phyloP scores from a whole-genome alignment of 2,888 invertebrate species.

The Pediacus dermestoides region DNA sequence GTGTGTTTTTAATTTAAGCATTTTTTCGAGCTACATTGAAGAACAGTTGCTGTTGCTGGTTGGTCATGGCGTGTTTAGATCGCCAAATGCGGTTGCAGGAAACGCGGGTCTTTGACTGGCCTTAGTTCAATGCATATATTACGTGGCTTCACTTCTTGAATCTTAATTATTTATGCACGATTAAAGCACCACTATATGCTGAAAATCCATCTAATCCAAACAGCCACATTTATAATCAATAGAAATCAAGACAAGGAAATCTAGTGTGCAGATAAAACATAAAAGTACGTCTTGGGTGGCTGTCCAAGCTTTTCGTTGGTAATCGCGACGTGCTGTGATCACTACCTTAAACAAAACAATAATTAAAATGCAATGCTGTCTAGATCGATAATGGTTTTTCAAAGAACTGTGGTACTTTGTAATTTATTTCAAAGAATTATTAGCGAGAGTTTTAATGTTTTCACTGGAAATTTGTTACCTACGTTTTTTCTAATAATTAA shows the following conservation, averaged over 20 bases:
- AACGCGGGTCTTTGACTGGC: slow-evolving; percentile 32
- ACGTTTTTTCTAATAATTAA: too few species aligned
- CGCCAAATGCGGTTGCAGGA: slow-evolving; percentile 24
- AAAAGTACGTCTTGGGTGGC: too few species aligned
- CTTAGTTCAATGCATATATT: slow-evolving; percentile 28
- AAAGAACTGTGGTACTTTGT: slow-evolving; percentile 3
- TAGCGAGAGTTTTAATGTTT: too few species aligned
- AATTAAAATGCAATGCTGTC: slow-evolving; percentile 4
- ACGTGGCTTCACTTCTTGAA: slow-evolving; percentile 19
- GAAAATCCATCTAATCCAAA: too few species aligned
- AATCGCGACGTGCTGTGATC: too few species aligned
- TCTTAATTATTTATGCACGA: slow-evolving; percentile 24
- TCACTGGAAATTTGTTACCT: too few species aligned
- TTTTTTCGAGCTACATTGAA: slow-evolving; percentile 8
- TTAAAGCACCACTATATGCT: slow-evolving; percentile 9
- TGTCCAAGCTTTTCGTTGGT: too few species aligned
- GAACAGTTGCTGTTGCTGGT: too few species aligned
- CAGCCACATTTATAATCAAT: too few species aligned
- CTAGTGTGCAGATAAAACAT: too few species aligned
- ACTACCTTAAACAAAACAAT: slow-evolving; percentile 1
- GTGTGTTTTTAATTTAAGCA: slow-evolving; percentile 7
- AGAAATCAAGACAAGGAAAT: too few species aligned
- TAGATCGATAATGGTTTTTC: not conserved
- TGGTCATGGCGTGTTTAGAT: slow-evolving; percentile 6
- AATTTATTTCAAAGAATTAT: too few species aligned